phyloP scores from a whole-genome alignment of 37 sponge, comb jelly and placozoan species.

The Beroe forskalii region DNA sequence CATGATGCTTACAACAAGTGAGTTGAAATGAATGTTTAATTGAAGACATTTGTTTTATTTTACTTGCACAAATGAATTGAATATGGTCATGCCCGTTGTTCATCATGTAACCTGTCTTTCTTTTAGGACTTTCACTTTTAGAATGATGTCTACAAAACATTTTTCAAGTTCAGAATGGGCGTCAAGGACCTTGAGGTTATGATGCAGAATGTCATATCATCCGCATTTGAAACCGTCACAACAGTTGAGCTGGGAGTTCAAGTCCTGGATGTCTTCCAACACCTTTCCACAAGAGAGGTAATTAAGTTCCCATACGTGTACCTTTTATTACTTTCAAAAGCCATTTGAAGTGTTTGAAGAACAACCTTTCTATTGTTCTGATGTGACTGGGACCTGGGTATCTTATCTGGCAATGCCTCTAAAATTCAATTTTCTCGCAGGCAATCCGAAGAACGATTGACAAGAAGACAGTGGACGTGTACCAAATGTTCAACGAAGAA shows the following conservation, averaged over 20 bases:
- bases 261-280: constrained; percentile 86
- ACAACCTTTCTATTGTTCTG: too few species aligned
- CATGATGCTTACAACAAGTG: constrained; percentile 69
- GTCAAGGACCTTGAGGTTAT: constrained; percentile 97
- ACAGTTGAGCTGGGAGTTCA: constrained; percentile 92
- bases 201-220: constrained; percentile 92
- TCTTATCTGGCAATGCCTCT: too few species aligned
- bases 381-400: too few species aligned
- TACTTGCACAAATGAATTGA: too few species aligned
- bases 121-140: constrained; percentile 41
- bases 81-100: not conserved
- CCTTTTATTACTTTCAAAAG: too few species aligned
- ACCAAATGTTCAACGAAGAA: constrained; percentile 84
- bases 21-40: not conserved
- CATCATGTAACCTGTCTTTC: not conserved
- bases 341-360: too few species aligned
- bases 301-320: too few species aligned
- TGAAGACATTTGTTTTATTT: not conserved
- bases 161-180: constrained; percentile 79
- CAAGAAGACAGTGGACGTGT: constrained; percentile 89
- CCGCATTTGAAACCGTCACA: constrained; percentile 79
- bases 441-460: constrained; percentile 88
- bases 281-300: constrained; percentile 87
- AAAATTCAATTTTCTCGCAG: constrained; percentile 69
- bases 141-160: constrained; percentile 80